Percentiles rank a stretch among this genome's conserved stretches.
Conservation (phyloP, 2,797 vertebrate species). For the Sebastes trivittatus region DNA sequence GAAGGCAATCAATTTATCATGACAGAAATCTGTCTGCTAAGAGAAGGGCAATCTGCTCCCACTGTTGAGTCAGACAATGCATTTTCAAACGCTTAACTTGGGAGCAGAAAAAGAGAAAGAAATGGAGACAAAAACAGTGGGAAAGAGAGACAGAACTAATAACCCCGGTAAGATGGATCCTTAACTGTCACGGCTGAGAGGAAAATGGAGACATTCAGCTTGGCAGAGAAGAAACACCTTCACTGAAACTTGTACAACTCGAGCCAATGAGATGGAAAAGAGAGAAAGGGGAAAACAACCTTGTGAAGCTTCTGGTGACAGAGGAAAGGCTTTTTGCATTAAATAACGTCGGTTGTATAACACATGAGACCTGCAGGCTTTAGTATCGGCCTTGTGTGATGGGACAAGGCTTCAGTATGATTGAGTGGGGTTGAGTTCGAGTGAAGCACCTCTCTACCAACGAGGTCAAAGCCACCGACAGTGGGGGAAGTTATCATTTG, state of each 20-base stretch:
- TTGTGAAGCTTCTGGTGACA: background rate
- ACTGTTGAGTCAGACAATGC: constrained; percentile 3
- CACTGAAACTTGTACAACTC: background rate
- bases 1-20: constrained; percentile 20
- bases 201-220: background rate
- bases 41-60: constrained; percentile 2
- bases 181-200: background rate
- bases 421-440: constrained; percentile 24
- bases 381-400: background rate
- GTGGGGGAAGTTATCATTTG: constrained; percentile 41
- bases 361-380: constrained; percentile 10
- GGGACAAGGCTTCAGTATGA: constrained; percentile 32
- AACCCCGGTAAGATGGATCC: background rate
- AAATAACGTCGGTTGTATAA: background rate
- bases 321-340: constrained; percentile 12
- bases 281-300: background rate
- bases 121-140: background rate
- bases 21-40: constrained; percentile 20
- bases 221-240: background rate
- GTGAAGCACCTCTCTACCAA: constrained; percentile 31
- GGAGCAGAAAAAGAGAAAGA: background rate
- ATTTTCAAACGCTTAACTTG: background rate
- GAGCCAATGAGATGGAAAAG: background rate
- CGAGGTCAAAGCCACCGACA: constrained; percentile 60
- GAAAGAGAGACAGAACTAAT: constrained; percentile 1